Conservation (phyloP, 2,113 vertebrate genomes). For the Eulemur macaco region DNA sequence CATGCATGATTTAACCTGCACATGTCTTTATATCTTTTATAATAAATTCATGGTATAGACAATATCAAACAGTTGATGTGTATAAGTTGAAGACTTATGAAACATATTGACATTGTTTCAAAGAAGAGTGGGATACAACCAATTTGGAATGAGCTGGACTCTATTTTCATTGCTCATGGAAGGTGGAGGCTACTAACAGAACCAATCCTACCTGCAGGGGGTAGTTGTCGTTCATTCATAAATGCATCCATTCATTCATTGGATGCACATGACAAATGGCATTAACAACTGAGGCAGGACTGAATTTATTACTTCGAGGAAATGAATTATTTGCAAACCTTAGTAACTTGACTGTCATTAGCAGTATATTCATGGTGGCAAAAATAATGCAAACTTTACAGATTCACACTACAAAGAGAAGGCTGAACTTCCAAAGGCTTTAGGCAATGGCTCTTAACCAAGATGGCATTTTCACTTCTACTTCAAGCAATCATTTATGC, state of each 20-base stretch:
- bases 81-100: not conserved
- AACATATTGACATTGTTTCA: not conserved
- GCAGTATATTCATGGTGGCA: not conserved
- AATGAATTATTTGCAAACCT: not conserved
- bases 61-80: no score
- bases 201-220: fast-evolving
- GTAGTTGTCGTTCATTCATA: fast-evolving
- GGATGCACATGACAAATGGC: not conserved
- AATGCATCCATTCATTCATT: fast-evolving
- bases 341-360: not conserved
- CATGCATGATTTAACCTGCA: fast-evolving
- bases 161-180: not conserved
- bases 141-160: fast-evolving
- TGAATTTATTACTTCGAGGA: not conserved
- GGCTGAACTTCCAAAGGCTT: not conserved
- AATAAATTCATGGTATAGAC: not conserved
- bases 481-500: not conserved
- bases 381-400: not conserved
- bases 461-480: not conserved
- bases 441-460: fast-evolving
- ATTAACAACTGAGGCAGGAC: not conserved
- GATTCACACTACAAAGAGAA: fast-evolving
- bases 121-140: not conserved
- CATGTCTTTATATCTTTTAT: not conserved
- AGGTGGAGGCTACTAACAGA: no score